Conservation (phyloP, 1,140 invertebrate species). For the Papilio machaon region DNA sequence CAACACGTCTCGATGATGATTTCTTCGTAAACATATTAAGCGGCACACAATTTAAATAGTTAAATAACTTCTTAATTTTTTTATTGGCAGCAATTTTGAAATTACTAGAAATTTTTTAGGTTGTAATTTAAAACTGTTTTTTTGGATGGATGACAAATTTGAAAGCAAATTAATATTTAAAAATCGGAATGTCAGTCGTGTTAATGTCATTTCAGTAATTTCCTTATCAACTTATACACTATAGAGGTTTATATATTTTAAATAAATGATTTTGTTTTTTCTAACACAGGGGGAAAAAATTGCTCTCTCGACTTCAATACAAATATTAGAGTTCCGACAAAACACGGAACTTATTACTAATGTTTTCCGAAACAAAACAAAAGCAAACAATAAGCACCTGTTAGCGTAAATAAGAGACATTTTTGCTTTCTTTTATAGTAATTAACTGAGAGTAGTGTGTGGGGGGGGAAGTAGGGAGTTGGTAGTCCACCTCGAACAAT, state of each 20-base stretch:
- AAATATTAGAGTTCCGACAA: not conserved
- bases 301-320: not conserved
- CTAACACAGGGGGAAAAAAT: not conserved
- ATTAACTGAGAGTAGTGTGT: constrained; percentile 11
- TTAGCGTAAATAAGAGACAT: constrained; percentile 33
- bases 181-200: not conserved
- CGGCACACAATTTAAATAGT: not conserved
- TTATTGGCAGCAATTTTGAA: constrained; percentile 27
- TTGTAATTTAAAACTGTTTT: constrained; percentile 4
- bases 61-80: constrained; percentile 28
- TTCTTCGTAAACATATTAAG: constrained; percentile 60
- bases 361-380: not conserved
- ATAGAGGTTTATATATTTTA: not conserved
- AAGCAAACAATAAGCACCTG: constrained; percentile 35
- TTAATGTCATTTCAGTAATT: not conserved
- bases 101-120: constrained; percentile 26
- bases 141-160: constrained; percentile 23
- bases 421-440: constrained; percentile 39
- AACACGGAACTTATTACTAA: constrained; percentile 3
- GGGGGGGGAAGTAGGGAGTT: not conserved
- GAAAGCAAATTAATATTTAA: constrained; percentile 2
- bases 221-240: not conserved
- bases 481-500: constrained; percentile 17
- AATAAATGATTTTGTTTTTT: not conserved
- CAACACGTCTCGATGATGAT: constrained; percentile 48